These are phyloP conservation scores for Craterocephalus amniculus DNA, from an alignment of 2,797 vertebrate genomes.

Conservation along the genomic window DNA sequence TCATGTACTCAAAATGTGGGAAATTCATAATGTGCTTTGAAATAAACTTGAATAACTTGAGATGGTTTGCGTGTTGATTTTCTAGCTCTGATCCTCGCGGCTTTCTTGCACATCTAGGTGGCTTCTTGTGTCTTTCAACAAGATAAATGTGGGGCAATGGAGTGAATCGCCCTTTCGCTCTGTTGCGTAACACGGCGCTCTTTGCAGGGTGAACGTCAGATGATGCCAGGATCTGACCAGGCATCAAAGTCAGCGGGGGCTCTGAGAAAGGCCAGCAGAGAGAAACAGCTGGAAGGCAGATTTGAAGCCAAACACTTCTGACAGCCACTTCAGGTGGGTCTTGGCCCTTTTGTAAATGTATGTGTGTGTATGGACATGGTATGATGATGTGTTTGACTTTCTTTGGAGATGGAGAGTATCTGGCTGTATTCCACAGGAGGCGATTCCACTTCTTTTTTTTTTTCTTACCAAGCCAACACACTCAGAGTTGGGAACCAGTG, in stretches of 20 bases:
- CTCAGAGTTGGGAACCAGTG: slow-evolving; percentile 25
- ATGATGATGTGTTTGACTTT: neutral
- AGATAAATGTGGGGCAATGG: slow-evolving; percentile 15
- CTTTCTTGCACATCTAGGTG: neutral
- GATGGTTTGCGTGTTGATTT: neutral
- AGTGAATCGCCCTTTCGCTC: slow-evolving; percentile 31
- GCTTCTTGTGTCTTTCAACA: slow-evolving; percentile 5
- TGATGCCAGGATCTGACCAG: slow-evolving; percentile 33
- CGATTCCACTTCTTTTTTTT: neutral
- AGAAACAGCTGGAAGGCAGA: slow-evolving; percentile 62
- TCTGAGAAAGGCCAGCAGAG: slow-evolving; percentile 62
- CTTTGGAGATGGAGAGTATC: neutral
- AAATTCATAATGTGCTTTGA: neutral
- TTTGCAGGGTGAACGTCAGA: slow-evolving; percentile 48
- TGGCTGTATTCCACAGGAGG: neutral
- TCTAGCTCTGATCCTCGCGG: neutral
- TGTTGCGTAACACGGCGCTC: slow-evolving; percentile 57
- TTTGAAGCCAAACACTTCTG: slow-evolving; percentile 53
- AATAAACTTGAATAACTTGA: neutral
- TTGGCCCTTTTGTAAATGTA: slow-evolving; percentile 23
- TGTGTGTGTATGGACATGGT: slow-evolving; percentile 4
- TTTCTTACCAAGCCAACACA: slow-evolving; percentile 1
- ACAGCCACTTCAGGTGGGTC: slow-evolving; percentile 69
- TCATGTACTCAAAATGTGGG: neutral
- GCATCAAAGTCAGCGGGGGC: slow-evolving; percentile 43